phyloP scores from a whole-genome alignment of 1,140 invertebrate genomes.

The Drosophila sproati region DNA sequence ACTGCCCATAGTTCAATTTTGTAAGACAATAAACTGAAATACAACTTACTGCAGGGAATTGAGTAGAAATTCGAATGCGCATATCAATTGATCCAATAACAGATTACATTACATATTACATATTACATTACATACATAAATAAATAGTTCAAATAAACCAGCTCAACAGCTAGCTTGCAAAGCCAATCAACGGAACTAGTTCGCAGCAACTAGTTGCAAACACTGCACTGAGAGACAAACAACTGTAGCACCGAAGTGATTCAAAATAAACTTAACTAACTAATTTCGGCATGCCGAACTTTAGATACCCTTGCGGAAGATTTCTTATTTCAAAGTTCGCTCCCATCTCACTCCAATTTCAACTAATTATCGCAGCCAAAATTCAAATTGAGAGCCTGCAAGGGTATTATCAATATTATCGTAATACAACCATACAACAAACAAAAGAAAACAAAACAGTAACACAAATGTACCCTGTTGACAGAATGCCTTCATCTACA shows the following conservation, averaged over 20 bases:
- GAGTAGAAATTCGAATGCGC: conserved; percentile 30
- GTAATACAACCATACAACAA: not conserved
- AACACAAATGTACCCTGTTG: conserved; percentile 72
- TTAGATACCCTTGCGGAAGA: conserved; percentile 8
- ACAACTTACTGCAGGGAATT: conserved; percentile 29
- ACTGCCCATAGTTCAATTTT: conserved; percentile 26
- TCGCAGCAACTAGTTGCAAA: conserved; percentile 6
- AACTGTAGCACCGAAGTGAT: not conserved
- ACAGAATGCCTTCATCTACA: conserved; percentile 75
- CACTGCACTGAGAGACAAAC: conserved; percentile 1
- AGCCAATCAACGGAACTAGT: conserved; percentile 33
- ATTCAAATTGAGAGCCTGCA: not conserved
- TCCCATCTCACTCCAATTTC: not conserved
- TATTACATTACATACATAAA: not conserved
- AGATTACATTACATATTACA: conserved; percentile 5
- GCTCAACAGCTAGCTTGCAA: conserved; percentile 30
- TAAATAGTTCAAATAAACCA: conserved; percentile 47
- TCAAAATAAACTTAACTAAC: not conserved
- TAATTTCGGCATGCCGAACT: not conserved
- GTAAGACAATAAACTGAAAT: conserved; percentile 33
- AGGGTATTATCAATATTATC: conserved; percentile 4
- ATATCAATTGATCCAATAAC: conserved; percentile 46
- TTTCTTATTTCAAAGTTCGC: not conserved
- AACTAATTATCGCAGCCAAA: no score
- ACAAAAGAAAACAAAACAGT: conserved; percentile 1